Evolutionary conservation across 2,888 invertebrate genomes (phyloP).

Genomic region (Ommatoiulus sabulosus): DNA sequence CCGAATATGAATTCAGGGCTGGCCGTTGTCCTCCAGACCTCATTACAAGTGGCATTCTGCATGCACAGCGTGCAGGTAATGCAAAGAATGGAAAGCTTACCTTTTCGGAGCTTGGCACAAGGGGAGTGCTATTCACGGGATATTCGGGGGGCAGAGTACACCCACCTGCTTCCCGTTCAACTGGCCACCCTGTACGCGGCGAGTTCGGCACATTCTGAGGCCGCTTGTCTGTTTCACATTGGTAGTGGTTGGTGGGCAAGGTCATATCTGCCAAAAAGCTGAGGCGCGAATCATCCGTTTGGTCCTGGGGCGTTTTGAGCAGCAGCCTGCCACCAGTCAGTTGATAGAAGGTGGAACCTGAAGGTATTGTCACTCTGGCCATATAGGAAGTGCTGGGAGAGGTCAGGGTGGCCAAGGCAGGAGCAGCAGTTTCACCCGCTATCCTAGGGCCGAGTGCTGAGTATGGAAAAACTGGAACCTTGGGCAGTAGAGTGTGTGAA

Average conservation of each 20-base stretch:
- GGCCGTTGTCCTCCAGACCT: background rate
- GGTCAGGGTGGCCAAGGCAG: background rate
- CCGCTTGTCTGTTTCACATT: background rate
- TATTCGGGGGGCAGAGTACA: background rate
- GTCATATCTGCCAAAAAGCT: background rate
- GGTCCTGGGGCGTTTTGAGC: background rate
- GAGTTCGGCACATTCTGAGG: background rate
- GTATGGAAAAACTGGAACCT: background rate
- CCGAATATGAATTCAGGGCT: background rate
- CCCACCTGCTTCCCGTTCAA: slow-evolving; percentile 40
- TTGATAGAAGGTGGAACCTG: background rate
- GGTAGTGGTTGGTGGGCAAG: background rate
- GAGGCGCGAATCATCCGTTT: background rate
- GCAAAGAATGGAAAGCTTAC: slow-evolving; percentile 26
- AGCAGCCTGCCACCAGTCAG: background rate
- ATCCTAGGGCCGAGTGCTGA: background rate
- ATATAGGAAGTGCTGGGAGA: background rate
- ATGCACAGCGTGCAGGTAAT: slow-evolving; percentile 34
- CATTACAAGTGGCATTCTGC: slow-evolving; percentile 7
- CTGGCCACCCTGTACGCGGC: background rate
- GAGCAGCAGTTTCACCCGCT: background rate
- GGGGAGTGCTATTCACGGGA: background rate
- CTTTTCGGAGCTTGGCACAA: slow-evolving; percentile 21
- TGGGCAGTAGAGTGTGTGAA: background rate
- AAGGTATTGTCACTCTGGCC: background rate